Base-by-base conservation (phyloP, 2,888 invertebrate genomes). In the Lobophora halterata region DNA sequence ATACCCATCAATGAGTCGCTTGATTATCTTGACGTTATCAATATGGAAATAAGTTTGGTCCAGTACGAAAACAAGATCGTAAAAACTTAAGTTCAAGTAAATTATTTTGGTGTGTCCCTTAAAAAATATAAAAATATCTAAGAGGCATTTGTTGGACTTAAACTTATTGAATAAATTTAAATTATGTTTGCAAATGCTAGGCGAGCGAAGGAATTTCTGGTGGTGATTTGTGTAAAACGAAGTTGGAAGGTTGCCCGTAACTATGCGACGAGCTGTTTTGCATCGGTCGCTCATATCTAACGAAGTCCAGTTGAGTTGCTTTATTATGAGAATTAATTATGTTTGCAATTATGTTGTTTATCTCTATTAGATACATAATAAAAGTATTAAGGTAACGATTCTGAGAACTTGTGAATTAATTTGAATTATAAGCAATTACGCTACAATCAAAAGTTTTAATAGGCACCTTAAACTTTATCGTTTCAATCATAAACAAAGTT, bases 171-270 rank as follows among this genome's bases (percentile, higher is more conserved):
- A 73, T 75, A 75, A 71, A 69, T 64, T 62, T 73, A 71, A 70
- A 77, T 76, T 72, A 73, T 76, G 71, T 72, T 74, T 70, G 65
- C 57, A 63, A 71, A 65, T 61, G 63, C 61, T 63, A 52, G 63
- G 41, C 8, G 17, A 38, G 55, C 47, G 55, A 62, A 65, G 59
- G 70, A 71, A 73, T 73, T 71, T 72, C 65, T 65, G 59, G 55
- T 57, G 56, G 65, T 77, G 77, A 78, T 78, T 79, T 80, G 82
- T 79, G 72, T 61, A 60, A 62, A 64, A 56, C 55, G 52, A 50
- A 69, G 67, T 78, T 77, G 79, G 77, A 76, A 71, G 65, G 63
- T 68, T 79, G 79, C 79, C 79, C 73, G 39, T 49, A 50, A 38
- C 31, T 49, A 49, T 34, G n/a, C n/a, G n/a, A 49, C 45, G 39